Evolutionary conservation across 2,797 vertebrate species (phyloP), one percentile per base, ranked within the genome.

Genomic region (Podargus strigoides): DNA sequence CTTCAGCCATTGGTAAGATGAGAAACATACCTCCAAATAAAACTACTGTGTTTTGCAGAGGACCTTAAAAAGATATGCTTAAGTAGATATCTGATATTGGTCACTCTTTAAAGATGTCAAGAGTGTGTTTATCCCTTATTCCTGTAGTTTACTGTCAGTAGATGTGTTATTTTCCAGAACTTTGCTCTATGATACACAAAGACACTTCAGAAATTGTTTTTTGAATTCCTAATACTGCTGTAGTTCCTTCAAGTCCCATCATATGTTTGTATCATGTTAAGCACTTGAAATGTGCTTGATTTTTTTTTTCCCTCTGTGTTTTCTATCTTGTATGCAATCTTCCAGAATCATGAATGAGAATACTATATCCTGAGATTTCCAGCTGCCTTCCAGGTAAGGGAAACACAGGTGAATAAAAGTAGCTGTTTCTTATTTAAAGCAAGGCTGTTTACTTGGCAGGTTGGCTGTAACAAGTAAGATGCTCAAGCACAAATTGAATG

Each of bases 241-340:
- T 34, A 72, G 26, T 46, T 82, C 28, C 46, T 68, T 49, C 55
- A 73, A 46, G 24, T 64, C n/a, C 17, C 19, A 9, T 63, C 22
- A 73, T 24, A 42, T 17, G 4, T 66, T 70, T 77, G 3, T 19
- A 47, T 46, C 14, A 9, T 42, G 37, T 42, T 52, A 82, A 82
- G 39, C n/a, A 53, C 66, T 85, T 77, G 32, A 85, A 93, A n/a
- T 44, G 5, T 22, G 10, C 24, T 68, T 73, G 28, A 39, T 62
- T 90, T 84, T 28, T 90, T 75, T 87, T 28, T 90, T 75, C 85
- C 22, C 12, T 67, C 8, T 76, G 64, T 13, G 5, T 69, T 86
- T 85, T 85, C 16, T 36, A 5, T 36, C 24, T 58, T 39, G 5
- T 20, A 15, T 22, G 14, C 19, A 60, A 5, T 77, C n/a, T 79